A percentile compares a stretch with the other conserved stretches of the same genome.
Conservation (phyloP, 2,888 invertebrate genomes). For the Dicyrtomina minuta region DNA sequence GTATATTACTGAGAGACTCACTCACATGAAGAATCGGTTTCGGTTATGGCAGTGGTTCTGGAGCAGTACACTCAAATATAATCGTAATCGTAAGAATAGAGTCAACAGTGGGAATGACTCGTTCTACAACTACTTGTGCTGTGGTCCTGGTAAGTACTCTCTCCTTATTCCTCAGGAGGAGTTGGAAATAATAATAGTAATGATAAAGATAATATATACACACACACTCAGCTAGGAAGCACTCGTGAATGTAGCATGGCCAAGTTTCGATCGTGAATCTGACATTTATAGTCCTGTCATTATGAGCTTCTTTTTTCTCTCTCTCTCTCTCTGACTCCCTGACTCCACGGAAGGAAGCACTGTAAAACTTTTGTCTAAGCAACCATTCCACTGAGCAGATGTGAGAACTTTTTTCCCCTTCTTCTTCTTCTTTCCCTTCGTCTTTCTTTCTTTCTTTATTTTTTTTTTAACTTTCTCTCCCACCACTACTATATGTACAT, state of each 20-base stretch:
- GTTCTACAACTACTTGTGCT: not conserved
- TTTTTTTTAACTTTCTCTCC: conserved; percentile 4
- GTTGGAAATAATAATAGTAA: not conserved
- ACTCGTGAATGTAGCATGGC: conserved; percentile 39
- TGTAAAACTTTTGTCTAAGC: conserved; percentile 8
- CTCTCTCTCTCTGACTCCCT: conserved; percentile 13
- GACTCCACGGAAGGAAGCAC: conserved; percentile 20
- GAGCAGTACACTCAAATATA: not conserved
- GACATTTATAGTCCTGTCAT: conserved; percentile 33
- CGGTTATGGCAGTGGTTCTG: too few species aligned
- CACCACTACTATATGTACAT: not conserved
- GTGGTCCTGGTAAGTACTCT: not conserved
- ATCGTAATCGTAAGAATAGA: not conserved
- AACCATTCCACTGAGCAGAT: conserved; percentile 11
- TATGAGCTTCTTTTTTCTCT: conserved; percentile 20
- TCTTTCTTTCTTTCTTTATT: not conserved
- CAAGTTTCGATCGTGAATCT: conserved; percentile 34
- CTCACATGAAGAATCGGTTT: too few species aligned
- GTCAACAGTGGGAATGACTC: not conserved
- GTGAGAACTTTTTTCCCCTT: conserved; percentile 25
- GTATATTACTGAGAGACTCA: too few species aligned
- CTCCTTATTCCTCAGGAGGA: too few species aligned
- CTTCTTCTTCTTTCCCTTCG: conserved; percentile 3
- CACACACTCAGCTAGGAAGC: conserved; percentile 15
- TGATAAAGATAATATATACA: conserved; percentile 6